Conservation (phyloP, 2,797 vertebrate species). For the Lacerta viridis region DNA sequence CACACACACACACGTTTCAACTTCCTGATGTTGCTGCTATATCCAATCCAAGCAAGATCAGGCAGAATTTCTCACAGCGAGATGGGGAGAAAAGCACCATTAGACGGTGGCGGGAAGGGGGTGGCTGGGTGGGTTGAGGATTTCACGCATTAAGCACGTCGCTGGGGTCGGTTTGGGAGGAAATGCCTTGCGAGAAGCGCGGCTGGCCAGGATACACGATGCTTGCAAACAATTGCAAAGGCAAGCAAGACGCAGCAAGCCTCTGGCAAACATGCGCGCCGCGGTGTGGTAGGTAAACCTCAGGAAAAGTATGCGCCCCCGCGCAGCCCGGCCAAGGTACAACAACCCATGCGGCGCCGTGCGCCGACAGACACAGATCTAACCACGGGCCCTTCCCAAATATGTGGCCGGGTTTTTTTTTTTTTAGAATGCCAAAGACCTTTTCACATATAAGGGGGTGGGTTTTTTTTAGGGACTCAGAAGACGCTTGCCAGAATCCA, state of each 20-base stretch:
- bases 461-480: too few relatives aligned
- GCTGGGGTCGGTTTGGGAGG: neutral
- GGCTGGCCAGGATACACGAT: neutral
- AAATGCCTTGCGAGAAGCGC: neutral
- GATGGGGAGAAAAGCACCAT: neutral
- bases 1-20: neutral
- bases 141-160: neutral
- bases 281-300: conserved; percentile 25
- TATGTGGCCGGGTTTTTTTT: neutral
- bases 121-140: neutral
- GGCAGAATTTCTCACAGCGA: neutral
- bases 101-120: neutral
- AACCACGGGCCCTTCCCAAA: neutral
- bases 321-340: neutral
- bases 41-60: neutral
- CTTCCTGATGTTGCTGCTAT: conserved; percentile 25
- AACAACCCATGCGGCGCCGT: neutral
- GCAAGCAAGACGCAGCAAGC: neutral
- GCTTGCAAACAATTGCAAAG: neutral
- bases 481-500: neutral
- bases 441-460: neutral
- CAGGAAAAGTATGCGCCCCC: neutral
- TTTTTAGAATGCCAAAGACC: too few relatives aligned
- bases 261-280: conserved; percentile 9
- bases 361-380: neutral